Percentiles rank a stretch among this genome's conserved stretches.
Evolutionary conservation across 2,797 vertebrate genomes (phyloP).

Genomic region (Bradypus variegatus): DNA sequence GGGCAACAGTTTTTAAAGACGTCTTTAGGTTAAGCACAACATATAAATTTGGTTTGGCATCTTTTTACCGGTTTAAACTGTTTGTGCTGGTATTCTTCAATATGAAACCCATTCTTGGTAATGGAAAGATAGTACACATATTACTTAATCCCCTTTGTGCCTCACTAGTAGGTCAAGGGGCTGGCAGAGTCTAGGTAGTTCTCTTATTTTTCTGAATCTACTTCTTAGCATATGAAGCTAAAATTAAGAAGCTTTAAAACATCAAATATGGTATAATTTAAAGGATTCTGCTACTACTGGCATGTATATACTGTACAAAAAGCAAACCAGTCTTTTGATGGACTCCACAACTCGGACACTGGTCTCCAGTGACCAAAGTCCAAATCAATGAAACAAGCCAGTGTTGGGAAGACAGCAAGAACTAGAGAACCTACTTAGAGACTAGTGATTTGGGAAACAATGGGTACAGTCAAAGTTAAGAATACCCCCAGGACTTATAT

Average conservation of each 20-base stretch:
- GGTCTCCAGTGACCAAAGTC: constrained; percentile 2
- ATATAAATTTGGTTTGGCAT: constrained; percentile 11
- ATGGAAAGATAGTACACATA: neutral
- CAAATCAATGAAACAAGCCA: constrained; percentile 3
- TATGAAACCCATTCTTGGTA: neutral
- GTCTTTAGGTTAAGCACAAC: constrained; percentile 10
- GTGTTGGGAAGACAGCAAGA: neutral
- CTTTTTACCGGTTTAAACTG: neutral
- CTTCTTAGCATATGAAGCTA: neutral
- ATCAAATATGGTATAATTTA: constrained; percentile 1
- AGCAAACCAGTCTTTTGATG: neutral
- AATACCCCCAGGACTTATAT: neutral
- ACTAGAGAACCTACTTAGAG: neutral
- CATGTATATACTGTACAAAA: neutral
- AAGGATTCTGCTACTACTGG: neutral
- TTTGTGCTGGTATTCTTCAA: constrained; percentile 8
- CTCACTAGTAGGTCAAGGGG: constrained; percentile 24
- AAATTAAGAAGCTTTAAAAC: constrained; percentile 35
- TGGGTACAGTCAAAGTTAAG: neutral
- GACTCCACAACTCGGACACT: no score
- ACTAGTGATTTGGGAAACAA: neutral
- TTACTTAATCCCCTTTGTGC: neutral
- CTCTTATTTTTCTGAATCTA: constrained; percentile 39
- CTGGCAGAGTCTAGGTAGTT: constrained; percentile 11
- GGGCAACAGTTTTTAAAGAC: neutral